A percentile compares a stretch with the other conserved stretches of the same genome.
These are phyloP conservation scores for Clytia hemisphaerica DNA, from an alignment of 30 jellyfish, hydroid and myxozoan genomes.

Conservation along the genomic window DNA sequence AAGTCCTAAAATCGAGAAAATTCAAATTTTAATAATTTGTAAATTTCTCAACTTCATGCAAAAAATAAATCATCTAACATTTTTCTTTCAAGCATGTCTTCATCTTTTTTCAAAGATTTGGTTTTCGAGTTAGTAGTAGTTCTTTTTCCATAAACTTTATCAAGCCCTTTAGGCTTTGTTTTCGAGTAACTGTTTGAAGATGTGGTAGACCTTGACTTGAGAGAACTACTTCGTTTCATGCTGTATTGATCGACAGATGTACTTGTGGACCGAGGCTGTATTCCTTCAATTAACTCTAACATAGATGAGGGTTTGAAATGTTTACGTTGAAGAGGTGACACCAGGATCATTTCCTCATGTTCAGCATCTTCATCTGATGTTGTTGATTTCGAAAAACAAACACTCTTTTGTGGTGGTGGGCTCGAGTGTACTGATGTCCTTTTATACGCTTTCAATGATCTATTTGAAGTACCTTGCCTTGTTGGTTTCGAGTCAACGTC, in stretches of 20 bases:
- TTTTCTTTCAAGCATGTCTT: neutral
- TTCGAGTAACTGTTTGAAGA: neutral
- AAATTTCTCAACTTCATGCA: neutral
- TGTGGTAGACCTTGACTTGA: neutral
- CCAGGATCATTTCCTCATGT: too few species aligned
- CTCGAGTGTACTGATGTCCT: too few species aligned
- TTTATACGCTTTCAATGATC: too few species aligned
- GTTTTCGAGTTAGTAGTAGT: neutral
- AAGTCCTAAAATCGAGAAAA: too few species aligned
- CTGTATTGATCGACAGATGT: constrained; percentile 16
- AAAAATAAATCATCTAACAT: neutral
- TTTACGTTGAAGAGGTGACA: constrained; percentile 14
- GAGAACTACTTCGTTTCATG: neutral
- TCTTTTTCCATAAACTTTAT: neutral
- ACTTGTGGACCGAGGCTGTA: constrained; percentile 14
- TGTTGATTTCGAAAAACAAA: too few species aligned
- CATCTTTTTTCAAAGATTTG: neutral
- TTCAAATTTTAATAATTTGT: too few species aligned
- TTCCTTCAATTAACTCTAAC: constrained; percentile 10
- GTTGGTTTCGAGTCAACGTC: too few species aligned
- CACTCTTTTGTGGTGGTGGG: too few species aligned
- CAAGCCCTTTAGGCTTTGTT: neutral
- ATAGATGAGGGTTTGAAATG: constrained; percentile 12
- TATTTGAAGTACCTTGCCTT: too few species aligned
- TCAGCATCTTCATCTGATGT: too few species aligned